Conservation (phyloP, 2,888 invertebrate species). For the Capitulum mitella region DNA sequence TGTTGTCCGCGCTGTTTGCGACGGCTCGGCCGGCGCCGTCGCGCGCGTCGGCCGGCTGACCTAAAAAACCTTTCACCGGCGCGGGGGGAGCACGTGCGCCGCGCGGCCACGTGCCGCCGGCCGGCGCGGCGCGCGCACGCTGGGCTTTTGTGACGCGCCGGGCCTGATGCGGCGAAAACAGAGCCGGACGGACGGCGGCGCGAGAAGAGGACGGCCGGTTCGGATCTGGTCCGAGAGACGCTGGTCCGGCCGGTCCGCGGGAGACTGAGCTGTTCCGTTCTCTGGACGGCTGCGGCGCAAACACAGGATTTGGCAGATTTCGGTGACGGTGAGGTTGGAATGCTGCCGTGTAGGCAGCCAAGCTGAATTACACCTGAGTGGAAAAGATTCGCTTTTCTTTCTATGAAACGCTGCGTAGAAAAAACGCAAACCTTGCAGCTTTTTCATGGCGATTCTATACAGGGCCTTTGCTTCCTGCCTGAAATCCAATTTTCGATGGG, state of each 20-base stretch:
- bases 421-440: too few species aligned
- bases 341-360: too few species aligned
- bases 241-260: too few species aligned
- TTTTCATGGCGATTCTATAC: too few species aligned
- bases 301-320: not conserved
- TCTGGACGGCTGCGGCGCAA: not conserved
- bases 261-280: not conserved
- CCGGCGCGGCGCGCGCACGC: not conserved
- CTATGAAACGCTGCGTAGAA: too few species aligned
- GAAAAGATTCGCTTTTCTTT: too few species aligned
- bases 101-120: not conserved
- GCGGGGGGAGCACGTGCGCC: not conserved
- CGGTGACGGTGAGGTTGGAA: too few species aligned
- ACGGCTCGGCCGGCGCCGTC: not conserved
- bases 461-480: too few species aligned
- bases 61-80: constrained; percentile 15
- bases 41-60: not conserved
- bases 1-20: not conserved
- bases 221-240: too few species aligned
- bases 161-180: not conserved
- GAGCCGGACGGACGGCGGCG: not conserved
- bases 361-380: too few species aligned
- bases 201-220: not conserved
- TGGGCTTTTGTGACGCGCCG: not conserved
- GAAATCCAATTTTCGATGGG: too few species aligned